Percentiles rank a stretch among this genome's conserved stretches.
Evolutionary conservation across 2,113 vertebrate species (phyloP).

Genomic region (Chamaetylas fuelleborni): DNA sequence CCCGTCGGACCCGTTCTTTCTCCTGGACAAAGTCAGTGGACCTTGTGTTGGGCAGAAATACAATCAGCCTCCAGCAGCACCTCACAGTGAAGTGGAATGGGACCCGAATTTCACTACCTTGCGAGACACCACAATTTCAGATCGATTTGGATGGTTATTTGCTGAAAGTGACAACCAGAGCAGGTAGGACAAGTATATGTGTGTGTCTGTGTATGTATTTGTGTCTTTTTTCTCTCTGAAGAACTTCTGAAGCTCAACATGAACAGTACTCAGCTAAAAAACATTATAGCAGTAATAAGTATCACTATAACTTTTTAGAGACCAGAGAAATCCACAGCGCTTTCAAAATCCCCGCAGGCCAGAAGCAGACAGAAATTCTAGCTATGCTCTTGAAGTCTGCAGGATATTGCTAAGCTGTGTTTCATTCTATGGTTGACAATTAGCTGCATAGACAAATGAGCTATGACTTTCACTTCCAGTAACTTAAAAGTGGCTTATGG

Average conservation of each 20-base stretch:
- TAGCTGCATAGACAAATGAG: background rate
- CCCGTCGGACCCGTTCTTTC: constrained; percentile 91
- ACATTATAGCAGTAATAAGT: background rate
- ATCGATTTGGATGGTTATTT: constrained; percentile 95
- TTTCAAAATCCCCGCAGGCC: background rate
- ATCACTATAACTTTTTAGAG: background rate
- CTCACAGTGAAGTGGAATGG: constrained; percentile 93
- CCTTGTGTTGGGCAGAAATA: constrained; percentile 79
- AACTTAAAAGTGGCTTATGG: background rate
- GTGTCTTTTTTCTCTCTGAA: background rate
- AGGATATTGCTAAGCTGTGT: background rate
- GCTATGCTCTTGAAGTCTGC: background rate
- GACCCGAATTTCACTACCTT: constrained; percentile 89
- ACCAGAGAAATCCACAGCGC: background rate
- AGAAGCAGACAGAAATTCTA: background rate
- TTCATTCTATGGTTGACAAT: background rate
- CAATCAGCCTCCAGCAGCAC: constrained; percentile 93
- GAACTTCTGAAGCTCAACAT: background rate
- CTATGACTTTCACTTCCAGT: background rate
- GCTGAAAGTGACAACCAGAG: constrained; percentile 91
- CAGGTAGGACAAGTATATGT: constrained; percentile 74
- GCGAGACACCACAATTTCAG: constrained; percentile 84
- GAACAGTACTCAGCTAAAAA: background rate
- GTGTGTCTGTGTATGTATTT: background rate
- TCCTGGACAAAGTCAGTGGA: constrained; percentile 98